Evolutionary conservation across 2,888 invertebrate genomes (phyloP), one percentile per base, ranked within the genome.

Genomic region (Pyrrhosoma nymphula): DNA sequence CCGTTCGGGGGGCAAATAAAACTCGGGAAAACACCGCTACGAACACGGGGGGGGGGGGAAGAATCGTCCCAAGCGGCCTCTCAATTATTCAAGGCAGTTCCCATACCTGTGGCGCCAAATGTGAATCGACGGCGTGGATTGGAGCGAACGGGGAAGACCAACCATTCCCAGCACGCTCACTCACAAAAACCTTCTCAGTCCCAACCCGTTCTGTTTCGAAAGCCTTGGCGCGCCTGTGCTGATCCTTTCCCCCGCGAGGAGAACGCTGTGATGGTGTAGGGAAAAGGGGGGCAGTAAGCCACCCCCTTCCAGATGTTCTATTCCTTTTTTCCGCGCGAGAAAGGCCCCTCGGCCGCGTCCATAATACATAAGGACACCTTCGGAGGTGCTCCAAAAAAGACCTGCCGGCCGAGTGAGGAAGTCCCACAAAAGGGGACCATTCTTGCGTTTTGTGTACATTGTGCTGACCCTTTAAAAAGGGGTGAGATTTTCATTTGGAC

Each of bases 21-120:
- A 82, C 82, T 35, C 16, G 47, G 47, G 47, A 35, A 82, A 82
- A 82, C 82, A 82, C 18, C 82, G 82, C 14, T 82, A 14, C 82
- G 30, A 82, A 35, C 82, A 35, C 82, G 35, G 82, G 4, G 20
- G n/a, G 20, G 20, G 30, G 35, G 35, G 47, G 47, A 82, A 12
- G 69, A 82, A 82, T 35, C 82, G 35, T 30, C 35, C 82, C 82
- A 18, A 12, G 35, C 82, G 82, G 82, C 14, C 35, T 35, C n/a
- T 82, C 82, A 82, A 82, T 82, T 82, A 82, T 82, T 82, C 82
- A 82, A 8, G 16, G 35, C 82, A 4, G 82, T 30, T 35, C 18
- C 82, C 82, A 35, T 82, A 82, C 82, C 82, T 82, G 82, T 82
- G 82, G 82, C 82, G 35, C 82, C 35, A 35, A 82, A 82, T 35